Percentiles rank a stretch among this genome's conserved stretches.
Conservation (phyloP, 2,797 vertebrate genomes). For the Galaxias olidus region DNA sequence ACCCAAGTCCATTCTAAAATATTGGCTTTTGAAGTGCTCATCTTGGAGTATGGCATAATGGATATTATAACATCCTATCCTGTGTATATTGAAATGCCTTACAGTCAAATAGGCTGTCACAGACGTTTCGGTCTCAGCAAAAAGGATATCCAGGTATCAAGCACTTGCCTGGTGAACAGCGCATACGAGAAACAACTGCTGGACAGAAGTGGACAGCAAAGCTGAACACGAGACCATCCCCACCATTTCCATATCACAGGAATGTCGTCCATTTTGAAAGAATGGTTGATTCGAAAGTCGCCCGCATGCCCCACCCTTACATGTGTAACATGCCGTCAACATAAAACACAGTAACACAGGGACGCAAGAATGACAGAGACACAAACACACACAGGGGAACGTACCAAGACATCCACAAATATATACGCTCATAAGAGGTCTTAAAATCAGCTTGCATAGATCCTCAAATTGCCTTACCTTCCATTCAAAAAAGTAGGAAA, state of each 20-base stretch:
- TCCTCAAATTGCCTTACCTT: conserved; percentile 73
- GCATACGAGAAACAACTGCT: too few species aligned
- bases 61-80: too few species aligned
- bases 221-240: neutral
- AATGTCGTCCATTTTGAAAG: neutral
- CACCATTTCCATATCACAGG: neutral
- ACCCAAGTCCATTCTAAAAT: too few species aligned
- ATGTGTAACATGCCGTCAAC: conserved; percentile 4
- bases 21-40: too few species aligned
- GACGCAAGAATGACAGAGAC: conserved; percentile 1
- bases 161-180: too few species aligned
- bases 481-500: conserved; percentile 66
- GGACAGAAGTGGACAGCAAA: too few species aligned
- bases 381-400: conserved; percentile 13
- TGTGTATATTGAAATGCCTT: too few species aligned
- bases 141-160: too few species aligned
- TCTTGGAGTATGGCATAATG: too few species aligned
- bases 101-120: too few species aligned
- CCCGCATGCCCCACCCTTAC: conserved; percentile 2
- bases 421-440: neutral
- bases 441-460: conserved; percentile 29
- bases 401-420: neutral
- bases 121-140: too few species aligned
- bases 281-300: neutral
- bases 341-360: conserved; percentile 6